A percentile compares a stretch with the other conserved stretches of the same genome.
phyloP scores from a whole-genome alignment of 2,113 vertebrate genomes.

The Solea solea region DNA sequence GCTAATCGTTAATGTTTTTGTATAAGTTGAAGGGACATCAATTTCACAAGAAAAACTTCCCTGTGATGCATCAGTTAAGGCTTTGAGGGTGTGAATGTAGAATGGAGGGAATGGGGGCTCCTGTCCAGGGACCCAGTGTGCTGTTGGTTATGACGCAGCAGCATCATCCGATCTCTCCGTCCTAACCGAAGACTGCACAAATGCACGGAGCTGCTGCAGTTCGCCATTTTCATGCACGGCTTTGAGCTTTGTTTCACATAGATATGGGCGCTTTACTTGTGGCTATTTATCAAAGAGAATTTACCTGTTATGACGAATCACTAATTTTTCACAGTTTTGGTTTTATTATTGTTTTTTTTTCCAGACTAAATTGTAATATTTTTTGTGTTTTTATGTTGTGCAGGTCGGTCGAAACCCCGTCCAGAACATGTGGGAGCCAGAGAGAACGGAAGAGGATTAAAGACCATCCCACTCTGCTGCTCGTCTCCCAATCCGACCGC shows the following conservation, averaged over 20 bases:
- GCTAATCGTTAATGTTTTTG: background rate
- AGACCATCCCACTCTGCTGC: slow-evolving; percentile 37
- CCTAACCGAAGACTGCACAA: slow-evolving; percentile 60
- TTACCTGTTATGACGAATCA: background rate
- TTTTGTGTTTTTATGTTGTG: slow-evolving; percentile 15
- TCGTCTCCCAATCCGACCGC: slow-evolving; percentile 48
- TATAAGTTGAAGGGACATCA: slow-evolving; percentile 25
- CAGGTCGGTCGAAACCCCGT: slow-evolving; percentile 57
- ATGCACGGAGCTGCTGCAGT: slow-evolving; percentile 59
- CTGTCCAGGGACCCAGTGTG: slow-evolving; percentile 66
- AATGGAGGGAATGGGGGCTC: slow-evolving; percentile 60
- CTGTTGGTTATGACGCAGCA: slow-evolving; percentile 76
- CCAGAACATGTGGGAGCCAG: slow-evolving; percentile 50
- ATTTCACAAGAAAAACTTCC: slow-evolving; percentile 58
- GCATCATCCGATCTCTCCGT: slow-evolving; percentile 66
- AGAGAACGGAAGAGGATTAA: slow-evolving; percentile 57
- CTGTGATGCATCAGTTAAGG: slow-evolving; percentile 41
- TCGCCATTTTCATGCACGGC: slow-evolving; percentile 70
- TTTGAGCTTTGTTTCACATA: slow-evolving; percentile 40
- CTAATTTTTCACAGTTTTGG: background rate
- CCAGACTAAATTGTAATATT: background rate
- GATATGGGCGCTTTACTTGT: slow-evolving; percentile 6
- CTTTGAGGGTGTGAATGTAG: slow-evolving; percentile 56
- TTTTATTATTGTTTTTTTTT: background rate
- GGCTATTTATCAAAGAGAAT: background rate